A percentile compares a stretch with the other conserved stretches of the same genome.
These are phyloP conservation scores for Apocrypta bakeri DNA, from an alignment of 1,140 invertebrate genomes.

Conservation along the genomic window DNA sequence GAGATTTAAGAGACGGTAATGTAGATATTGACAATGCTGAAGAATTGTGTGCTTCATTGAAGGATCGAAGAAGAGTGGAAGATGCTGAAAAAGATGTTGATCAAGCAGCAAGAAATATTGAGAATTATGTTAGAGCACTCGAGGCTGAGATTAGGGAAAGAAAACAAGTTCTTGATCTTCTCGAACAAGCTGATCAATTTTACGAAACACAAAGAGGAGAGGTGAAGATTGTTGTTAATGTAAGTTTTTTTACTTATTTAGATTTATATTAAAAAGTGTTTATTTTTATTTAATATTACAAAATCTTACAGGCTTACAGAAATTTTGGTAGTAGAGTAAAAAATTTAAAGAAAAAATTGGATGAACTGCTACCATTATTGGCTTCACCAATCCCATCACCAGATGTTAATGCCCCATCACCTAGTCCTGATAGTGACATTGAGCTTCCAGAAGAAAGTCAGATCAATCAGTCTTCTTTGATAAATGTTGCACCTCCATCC, in stretches of 20 bases:
- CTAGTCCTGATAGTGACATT: conserved; percentile 86
- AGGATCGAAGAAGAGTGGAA: conserved; percentile 89
- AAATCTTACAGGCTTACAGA: conserved; percentile 86
- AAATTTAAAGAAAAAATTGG: conserved; percentile 87
- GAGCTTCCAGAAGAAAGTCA: conserved; percentile 78
- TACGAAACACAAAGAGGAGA: conserved; percentile 92
- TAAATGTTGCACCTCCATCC: conserved; percentile 68
- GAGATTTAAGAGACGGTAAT: conserved; percentile 68
- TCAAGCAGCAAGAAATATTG: conserved; percentile 84
- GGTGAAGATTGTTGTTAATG: conserved; percentile 94
- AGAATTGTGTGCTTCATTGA: conserved; percentile 80
- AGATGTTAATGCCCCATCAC: conserved; percentile 88
- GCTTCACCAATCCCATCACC: conserved; percentile 83
- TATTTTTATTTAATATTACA: conserved; percentile 28
- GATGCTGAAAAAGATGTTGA: conserved; percentile 93
- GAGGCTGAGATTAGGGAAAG: conserved; percentile 89
- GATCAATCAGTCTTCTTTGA: conserved; percentile 62
- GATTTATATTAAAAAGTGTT: conserved; percentile 31
- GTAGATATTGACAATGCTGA: conserved; percentile 78
- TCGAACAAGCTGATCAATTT: conserved; percentile 89
- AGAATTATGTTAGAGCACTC: conserved; percentile 86
- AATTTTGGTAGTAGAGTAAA: conserved; percentile 92
- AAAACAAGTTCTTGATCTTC: conserved; percentile 81
- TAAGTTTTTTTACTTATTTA: conserved; percentile 75
- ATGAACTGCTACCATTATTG: conserved; percentile 83